These are phyloP conservation scores for Sthenelais limicola DNA, from an alignment of 2,888 invertebrate genomes.

Conservation along the genomic window DNA sequence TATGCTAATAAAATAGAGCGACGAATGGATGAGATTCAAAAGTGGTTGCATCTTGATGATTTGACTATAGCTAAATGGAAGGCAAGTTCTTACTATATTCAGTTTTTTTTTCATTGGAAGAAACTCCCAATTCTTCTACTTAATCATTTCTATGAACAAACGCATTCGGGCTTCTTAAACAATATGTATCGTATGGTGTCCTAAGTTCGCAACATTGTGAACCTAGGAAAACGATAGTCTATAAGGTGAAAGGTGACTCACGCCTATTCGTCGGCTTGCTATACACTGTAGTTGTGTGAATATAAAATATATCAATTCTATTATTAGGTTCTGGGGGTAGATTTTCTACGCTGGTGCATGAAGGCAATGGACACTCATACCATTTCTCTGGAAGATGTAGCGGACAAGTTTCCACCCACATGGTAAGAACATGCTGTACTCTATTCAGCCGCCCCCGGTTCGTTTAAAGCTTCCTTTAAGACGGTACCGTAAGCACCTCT, in stretches of 20 bases:
- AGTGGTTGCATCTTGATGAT: conserved; percentile 68
- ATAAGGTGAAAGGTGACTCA: too few relatives aligned
- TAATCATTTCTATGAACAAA: too few relatives aligned
- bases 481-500: background rate
- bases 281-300: too few relatives aligned
- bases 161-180: too few relatives aligned
- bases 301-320: background rate
- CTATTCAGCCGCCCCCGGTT: background rate
- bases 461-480: background rate
- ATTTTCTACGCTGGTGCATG: conserved; percentile 40
- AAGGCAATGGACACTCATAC: conserved; percentile 10
- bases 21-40: conserved; percentile 69
- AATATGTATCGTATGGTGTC: too few relatives aligned
- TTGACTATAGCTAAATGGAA: conserved; percentile 60
- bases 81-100: conserved; percentile 50
- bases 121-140: too few relatives aligned
- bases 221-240: too few relatives aligned
- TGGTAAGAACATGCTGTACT: conserved; percentile 23
- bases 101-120: background rate
- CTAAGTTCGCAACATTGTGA: too few relatives aligned
- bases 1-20: conserved; percentile 50
- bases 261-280: too few relatives aligned
- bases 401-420: conserved; percentile 39
- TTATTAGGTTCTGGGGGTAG: conserved; percentile 35
- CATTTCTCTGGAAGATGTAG: conserved; percentile 7